These are phyloP conservation scores for Hypselothyrea guttata DNA, from an alignment of 2,888 invertebrate genomes.

Conservation along the genomic window DNA sequence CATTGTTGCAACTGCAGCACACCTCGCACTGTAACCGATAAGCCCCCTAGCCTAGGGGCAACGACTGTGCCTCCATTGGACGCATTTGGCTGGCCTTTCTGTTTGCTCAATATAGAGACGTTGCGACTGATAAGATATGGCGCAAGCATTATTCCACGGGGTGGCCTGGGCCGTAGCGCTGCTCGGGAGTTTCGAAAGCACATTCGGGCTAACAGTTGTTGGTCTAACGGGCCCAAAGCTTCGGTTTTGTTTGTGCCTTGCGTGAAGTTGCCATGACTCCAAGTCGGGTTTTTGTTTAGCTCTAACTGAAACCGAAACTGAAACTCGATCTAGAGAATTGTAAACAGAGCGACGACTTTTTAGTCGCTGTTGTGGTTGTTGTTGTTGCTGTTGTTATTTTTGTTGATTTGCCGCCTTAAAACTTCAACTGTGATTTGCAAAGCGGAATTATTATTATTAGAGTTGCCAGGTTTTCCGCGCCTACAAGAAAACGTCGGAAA, in stretches of 20 bases:
- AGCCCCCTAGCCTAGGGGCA: conserved; percentile 14
- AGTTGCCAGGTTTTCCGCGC: too few species aligned
- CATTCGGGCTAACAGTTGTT: too few species aligned
- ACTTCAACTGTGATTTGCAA: conserved; percentile 2
- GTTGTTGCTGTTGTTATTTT: not conserved
- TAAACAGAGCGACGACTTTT: conserved; percentile 6
- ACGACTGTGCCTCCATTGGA: too few species aligned
- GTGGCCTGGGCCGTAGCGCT: too few species aligned
- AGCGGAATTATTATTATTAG: too few species aligned
- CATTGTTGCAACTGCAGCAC: not conserved
- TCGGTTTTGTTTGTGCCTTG: conserved; percentile 2
- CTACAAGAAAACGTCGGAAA: too few species aligned
- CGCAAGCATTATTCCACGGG: too few species aligned
- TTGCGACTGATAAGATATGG: too few species aligned
- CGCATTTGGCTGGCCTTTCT: too few species aligned
- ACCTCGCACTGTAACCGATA: conserved; percentile 54
- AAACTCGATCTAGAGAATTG: conserved; percentile 30
- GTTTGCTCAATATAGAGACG: too few species aligned
- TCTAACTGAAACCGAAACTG: conserved; percentile 35
- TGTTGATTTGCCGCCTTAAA: conserved; percentile 10
- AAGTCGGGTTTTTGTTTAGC: conserved; percentile 29
- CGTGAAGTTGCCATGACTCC: conserved; percentile 26
- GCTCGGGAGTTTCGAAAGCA: too few species aligned
- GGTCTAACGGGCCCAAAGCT: too few species aligned
- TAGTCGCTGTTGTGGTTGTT: not conserved